phyloP scores from a whole-genome alignment of 2,113 vertebrate species.

The Stegastes partitus region DNA sequence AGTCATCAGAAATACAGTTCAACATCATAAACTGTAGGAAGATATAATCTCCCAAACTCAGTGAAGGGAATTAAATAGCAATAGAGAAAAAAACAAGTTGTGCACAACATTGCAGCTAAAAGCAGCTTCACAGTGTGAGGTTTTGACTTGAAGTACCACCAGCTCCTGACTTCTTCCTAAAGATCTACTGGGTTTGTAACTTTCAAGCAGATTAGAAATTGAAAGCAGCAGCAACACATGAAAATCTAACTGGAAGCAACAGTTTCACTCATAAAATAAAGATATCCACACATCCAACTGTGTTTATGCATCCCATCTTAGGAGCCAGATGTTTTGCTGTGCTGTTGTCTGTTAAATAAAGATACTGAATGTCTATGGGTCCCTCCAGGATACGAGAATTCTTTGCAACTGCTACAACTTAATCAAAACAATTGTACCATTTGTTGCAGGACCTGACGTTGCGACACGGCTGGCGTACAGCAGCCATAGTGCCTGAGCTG shows the following conservation, averaged over 20 bases:
- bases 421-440: background rate
- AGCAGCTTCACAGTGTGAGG: background rate
- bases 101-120: too few species aligned
- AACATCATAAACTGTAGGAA: too few species aligned
- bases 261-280: background rate
- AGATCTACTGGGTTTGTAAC: too few species aligned
- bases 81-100: too few species aligned
- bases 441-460: slow-evolving; percentile 87
- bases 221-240: background rate
- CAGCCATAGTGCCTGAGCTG: slow-evolving; percentile 89
- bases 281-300: background rate
- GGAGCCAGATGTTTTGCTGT: background rate
- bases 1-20: too few species aligned
- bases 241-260: background rate
- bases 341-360: background rate
- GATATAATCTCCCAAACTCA: too few species aligned
- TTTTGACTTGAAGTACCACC: background rate
- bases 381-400: background rate
- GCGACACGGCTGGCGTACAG: slow-evolving; percentile 89
- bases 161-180: too few species aligned
- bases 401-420: background rate
- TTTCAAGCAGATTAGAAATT: background rate
- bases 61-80: too few species aligned
- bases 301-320: background rate
- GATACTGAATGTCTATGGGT: background rate